Base-by-base conservation (phyloP, 2,888 invertebrate species). In the Exocentrus adspersus region DNA sequence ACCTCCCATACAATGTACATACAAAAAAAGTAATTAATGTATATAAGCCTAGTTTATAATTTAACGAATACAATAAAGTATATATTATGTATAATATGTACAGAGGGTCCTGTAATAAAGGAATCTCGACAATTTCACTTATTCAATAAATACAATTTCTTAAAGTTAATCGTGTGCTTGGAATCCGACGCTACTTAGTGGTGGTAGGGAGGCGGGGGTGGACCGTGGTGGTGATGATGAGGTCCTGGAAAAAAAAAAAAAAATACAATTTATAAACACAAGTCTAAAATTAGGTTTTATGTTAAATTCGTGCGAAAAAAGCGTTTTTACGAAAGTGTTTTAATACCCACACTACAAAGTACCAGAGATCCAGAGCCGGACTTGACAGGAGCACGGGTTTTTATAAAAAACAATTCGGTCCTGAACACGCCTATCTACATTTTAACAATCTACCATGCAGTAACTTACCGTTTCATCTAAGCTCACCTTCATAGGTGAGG, bases 401-500 rank as follows among this genome's bases (percentile, higher is more conserved):
- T n/a, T n/a, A n/a, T n/a, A n/a, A n/a, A n/a, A n/a, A n/a, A n/a
- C n/a, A n/a, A n/a, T n/a, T n/a, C n/a, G n/a, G n/a, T n/a, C 24
- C 3, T 24, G 3, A 24, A 24, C 3, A 5, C 20, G 43, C 1
- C 9, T 43, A n/a, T 19, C n/a, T n/a, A 12, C 9, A n/a, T 2
- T 6, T 19, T 45, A 24, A 24, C 12, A 7, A 5, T 28, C 14
- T 28, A 28, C n/a, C 28, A 28, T 50, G 24, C 28, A 28, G 2
- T 10, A 20, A 53, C 53, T 53, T 53, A 53, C 53, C 53, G 14
- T 20, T 14, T 16, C 52, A 10, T 53, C 41, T 42, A 41, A 1
- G 53, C 53, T 53, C 53, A 53, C 53, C 21, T 53, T 53, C 53
- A 53, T 14, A 53, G 53, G 53, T 53, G 53, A 53, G 53, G 53